Evolutionary conservation across 1,140 invertebrate species (phyloP), one percentile per base, ranked within the genome.

Genomic region (Brachionus rubens): DNA sequence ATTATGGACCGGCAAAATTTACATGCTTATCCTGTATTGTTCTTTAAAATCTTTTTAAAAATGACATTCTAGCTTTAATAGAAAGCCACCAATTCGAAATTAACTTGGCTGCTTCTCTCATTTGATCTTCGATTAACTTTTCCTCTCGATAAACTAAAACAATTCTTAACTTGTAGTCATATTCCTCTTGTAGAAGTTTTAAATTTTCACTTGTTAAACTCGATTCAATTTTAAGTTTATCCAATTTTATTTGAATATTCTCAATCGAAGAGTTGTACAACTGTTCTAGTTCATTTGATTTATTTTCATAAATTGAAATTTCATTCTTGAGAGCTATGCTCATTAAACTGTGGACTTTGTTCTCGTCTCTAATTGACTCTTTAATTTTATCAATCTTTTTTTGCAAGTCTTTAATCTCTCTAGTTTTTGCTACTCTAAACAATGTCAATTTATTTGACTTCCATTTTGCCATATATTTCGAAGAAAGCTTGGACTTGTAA

Each of bases 51-150:
- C n/a, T n/a, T n/a, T n/a, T n/a, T n/a, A n/a, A 10, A 46, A 46
- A 41, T 28, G 4, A 43, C 21, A 43, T 65, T 43, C 59, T 26
- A 7, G 21, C 12, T 36, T 43, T 41, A 2, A 65, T 26, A 26
- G 12, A 12, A 6, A 65, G 9, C 59, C 59, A 65, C 59, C 59
- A 65, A 65, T 65, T 65, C 24, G 59, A 65, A 43, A 65, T 65
- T 21, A 43, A 3, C 12, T 65, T 65, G 3, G 40, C 14, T 24
- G 59, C 59, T 41, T 21, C 16, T 5, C 3, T 65, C n/a, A 28
- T 7, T 14, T 43, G 41, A 21, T 24, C 33, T n/a, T 65, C 59
- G 26, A 30, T n/a, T 14, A 1, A n/a, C 24, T 43, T 65, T 65
- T 65, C 59, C 10, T 43, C 40, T 41, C 40, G 26, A 26, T 65